Evolutionary conservation across 1,140 invertebrate species (phyloP).

Genomic region (Ceratosolen solmsi): DNA sequence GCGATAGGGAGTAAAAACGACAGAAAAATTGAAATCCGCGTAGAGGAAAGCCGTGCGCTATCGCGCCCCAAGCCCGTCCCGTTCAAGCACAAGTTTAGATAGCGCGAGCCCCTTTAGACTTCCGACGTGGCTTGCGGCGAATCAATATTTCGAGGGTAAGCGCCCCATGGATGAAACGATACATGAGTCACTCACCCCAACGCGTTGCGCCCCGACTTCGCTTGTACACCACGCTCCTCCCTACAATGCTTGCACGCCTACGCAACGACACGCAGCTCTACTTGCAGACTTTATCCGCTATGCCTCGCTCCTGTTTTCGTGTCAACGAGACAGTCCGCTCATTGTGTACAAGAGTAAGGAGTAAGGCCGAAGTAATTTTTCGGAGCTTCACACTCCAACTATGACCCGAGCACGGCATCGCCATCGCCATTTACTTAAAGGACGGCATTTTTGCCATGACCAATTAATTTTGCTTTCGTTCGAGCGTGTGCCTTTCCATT

Average conservation of each 20-base stretch:
- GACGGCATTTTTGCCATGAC: too few species aligned
- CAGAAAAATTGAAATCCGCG: constrained; percentile 45
- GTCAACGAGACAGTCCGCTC: not conserved
- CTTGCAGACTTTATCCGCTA: too few species aligned
- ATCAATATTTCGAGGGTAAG: constrained; percentile 70
- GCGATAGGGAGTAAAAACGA: constrained; percentile 2
- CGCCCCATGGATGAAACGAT: constrained; percentile 62
- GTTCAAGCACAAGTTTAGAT: constrained; percentile 20
- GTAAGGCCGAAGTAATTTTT: not conserved
- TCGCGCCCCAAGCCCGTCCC: not conserved
- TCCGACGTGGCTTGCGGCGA: constrained; percentile 52
- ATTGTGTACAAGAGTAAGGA: not conserved
- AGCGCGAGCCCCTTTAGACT: constrained; percentile 42
- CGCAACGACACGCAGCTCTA: not conserved
- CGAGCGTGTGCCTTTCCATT: too few species aligned
- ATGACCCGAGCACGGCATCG: too few species aligned
- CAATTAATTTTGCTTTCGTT: too few species aligned
- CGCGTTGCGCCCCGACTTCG: not conserved
- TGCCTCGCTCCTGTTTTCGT: not conserved
- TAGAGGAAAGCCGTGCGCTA: not conserved
- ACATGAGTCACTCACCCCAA: constrained; percentile 72
- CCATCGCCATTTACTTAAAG: too few species aligned
- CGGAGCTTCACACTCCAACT: not conserved
- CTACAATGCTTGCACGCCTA: not conserved
- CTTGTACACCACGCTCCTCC: not conserved